Base-by-base conservation (phyloP, 2,797 vertebrate genomes). In the Botia kubotai region DNA sequence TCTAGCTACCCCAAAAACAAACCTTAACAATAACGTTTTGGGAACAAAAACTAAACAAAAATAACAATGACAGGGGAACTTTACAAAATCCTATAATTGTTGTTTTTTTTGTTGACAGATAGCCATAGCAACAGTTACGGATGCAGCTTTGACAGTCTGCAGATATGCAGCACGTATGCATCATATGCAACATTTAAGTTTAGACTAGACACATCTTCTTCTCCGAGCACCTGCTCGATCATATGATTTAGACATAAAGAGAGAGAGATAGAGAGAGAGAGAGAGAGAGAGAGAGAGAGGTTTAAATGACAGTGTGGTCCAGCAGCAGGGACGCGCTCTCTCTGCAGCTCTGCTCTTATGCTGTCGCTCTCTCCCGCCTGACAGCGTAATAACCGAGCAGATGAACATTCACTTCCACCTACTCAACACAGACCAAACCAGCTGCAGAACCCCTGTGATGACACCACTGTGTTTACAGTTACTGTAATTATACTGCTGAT, bases 311-410 rank as follows among this genome's bases (percentile, higher is more conserved):
- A 96, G 93, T 90, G 92, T 94, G 94, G 90, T 86, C 87, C 82
- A 84, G 90, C 75, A 55, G 90, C 72, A 84, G 92, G 86, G 92
- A 82, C 90, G 86, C 88, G 87, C 55, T 81, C 86, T 92, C 90
- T 91, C 92, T 93, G 90, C 92, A 91, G 87, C 88, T 87, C 89
- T 92, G 89, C 89, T 94, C 91, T 94, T 90, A 89, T 86, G 78
- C 91, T 93, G 92, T 91, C 87, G 87, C 86, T 90, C 89, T 90
- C 88, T 86, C 86, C 84, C 21, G 86, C 89, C 87, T 95, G 95
- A 95, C 95, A 95, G 90, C 91, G 88, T 96, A 97, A 97, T 97
- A 96, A 95, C 87, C 85, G 89, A 91, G 89, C 90, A 94, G 93
- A 95, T 94, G 94, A 81, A 62, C 86, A 90, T 86, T 82, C 86